Conservation (phyloP, 1,140 invertebrate species). For the Pseudobourletiella spinata region DNA sequence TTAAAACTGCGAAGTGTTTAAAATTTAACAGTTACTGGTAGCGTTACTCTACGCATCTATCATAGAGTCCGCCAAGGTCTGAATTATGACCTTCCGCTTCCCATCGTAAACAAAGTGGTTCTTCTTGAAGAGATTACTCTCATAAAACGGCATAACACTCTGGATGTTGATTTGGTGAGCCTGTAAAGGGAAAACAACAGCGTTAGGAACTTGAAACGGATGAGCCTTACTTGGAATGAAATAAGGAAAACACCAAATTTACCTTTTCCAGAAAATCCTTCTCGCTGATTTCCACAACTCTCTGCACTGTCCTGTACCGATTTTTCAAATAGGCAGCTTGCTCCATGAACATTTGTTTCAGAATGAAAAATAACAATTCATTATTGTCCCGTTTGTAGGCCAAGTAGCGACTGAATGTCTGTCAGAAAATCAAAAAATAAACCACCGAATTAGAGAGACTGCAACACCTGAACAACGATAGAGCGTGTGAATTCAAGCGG, state of each 20-base stretch:
- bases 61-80: conserved; percentile 54
- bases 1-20: too few relatives aligned
- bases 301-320: conserved; percentile 59
- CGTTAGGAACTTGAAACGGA: not conserved
- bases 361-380: conserved; percentile 88
- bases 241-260: conserved; percentile 32
- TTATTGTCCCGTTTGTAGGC: conserved; percentile 92
- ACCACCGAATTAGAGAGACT: too few relatives aligned
- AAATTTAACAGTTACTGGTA: too few relatives aligned
- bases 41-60: too few relatives aligned
- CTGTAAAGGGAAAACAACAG: conserved; percentile 46
- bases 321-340: conserved; percentile 78
- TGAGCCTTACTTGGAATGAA: not conserved
- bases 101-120: conserved; percentile 83
- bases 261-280: conserved; percentile 82
- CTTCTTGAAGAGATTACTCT: conserved; percentile 79
- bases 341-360: conserved; percentile 87
- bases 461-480: too few relatives aligned
- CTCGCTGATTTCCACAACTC: conserved; percentile 79
- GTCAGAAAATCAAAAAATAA: conserved; percentile 39
- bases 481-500: not conserved
- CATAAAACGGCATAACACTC: conserved; percentile 83
- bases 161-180: conserved; percentile 86
- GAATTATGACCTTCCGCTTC: conserved; percentile 73
- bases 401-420: conserved; percentile 90